Base-by-base conservation (phyloP, 2,888 invertebrate species). In the Leptinotarsa peninsularis region DNA sequence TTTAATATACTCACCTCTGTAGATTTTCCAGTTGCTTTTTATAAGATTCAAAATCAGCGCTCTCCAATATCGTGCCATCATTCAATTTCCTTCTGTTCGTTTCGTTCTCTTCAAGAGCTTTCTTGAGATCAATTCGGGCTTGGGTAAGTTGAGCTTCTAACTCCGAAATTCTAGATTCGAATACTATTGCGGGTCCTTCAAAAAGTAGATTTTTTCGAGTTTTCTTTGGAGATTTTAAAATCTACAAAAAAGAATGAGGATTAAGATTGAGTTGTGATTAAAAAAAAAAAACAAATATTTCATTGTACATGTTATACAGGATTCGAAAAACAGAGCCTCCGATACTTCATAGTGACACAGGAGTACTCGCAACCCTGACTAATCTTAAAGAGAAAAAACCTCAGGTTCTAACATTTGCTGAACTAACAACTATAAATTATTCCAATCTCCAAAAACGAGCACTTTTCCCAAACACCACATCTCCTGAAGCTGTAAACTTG, bases 111-210 rank as follows among this genome's bases (percentile, higher is more conserved):
- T 91, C 94, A 82, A 93, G 92, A 1, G 93, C 88, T 84, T 95
- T 94, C 84, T 93, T 93, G 50, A 95, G 87, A 82, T 95, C 95
- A 72, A 96, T 93, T 85, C 91, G 93, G 0, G 94, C 88, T 85
- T 96, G 95, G 10, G 94, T 93, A 66, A 96, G 88, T 83, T 96
- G 95, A 0, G 96, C 96, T 85, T 96, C 96, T 74, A 96, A 86
- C 84, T 96, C 96, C 4, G 95, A 94, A 71, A 96, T 95, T 78
- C 94, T 91, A 0, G 96, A 95, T 86, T 96, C 96, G 84, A 94
- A 95, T 27, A 96, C 93, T 75, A 95, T 95, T 80, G 92, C 93
- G 0, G 95, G 95, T 0, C 94, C 94, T 84, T 94, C 94, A 15
- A 94, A 87, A 67, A 89, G 66, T 78, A 75, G 71, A 71, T 85